These are phyloP conservation scores for Daktulosphaira vitifoliae DNA, from an alignment of 1,140 invertebrate genomes.

Conservation along the genomic window DNA sequence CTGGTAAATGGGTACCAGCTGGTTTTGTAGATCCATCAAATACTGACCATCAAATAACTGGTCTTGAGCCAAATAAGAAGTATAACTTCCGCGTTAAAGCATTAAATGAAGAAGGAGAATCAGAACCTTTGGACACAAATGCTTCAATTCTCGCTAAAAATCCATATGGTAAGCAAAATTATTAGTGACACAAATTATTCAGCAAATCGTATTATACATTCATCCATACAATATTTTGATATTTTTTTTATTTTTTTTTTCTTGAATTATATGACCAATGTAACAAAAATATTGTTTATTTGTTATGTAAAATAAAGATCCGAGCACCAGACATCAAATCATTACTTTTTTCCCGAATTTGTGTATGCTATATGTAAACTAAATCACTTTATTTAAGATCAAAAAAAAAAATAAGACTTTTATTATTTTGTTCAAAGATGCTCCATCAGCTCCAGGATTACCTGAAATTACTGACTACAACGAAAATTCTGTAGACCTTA, in stretches of 20 bases:
- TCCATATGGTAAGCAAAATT: constrained; percentile 67
- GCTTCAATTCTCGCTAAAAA: constrained; percentile 85
- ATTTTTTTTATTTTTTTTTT: too few relatives aligned
- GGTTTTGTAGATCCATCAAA: constrained; percentile 80
- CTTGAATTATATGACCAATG: too few relatives aligned
- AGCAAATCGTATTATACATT: too few relatives aligned
- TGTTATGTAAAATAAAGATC: too few relatives aligned
- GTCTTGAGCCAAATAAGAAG: constrained; percentile 82
- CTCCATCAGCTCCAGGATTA: constrained; percentile 77
- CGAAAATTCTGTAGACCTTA: constrained; percentile 82
- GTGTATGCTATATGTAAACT: too few relatives aligned
- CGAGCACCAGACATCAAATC: too few relatives aligned
- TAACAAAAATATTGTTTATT: too few relatives aligned
- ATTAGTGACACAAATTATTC: too few relatives aligned
- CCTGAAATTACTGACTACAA: constrained; percentile 91
- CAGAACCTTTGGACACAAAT: constrained; percentile 82
- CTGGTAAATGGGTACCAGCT: constrained; percentile 79
- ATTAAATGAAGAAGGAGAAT: constrained; percentile 91
- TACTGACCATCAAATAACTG: constrained; percentile 74
- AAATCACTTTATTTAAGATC: constrained; percentile 1
- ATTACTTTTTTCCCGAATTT: too few relatives aligned
- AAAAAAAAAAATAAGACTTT: background rate
- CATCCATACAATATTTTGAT: too few relatives aligned
- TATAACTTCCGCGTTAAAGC: constrained; percentile 94
- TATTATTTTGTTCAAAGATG: constrained; percentile 47